Evolutionary conservation across 2,888 invertebrate species (phyloP), one percentile per base, ranked within the genome.

Genomic region (Drosophila prostipennis): DNA sequence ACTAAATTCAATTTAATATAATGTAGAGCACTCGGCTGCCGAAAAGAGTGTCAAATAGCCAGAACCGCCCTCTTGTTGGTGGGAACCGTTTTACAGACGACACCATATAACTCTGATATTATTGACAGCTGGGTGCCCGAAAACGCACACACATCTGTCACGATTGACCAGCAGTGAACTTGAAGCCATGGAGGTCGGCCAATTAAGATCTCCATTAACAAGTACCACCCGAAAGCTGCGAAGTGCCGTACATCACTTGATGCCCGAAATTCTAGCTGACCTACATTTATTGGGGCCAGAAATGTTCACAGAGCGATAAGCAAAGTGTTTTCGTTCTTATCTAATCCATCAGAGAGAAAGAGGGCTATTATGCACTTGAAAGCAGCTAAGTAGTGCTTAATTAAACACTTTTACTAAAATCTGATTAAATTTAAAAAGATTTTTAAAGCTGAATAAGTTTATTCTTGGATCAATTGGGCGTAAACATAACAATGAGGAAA

Each of bases 121-220:
- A 84, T 84, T 70, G 80, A 84, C 77, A 80, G 68, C 52, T 26
- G 49, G 23, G 49, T 32, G 55, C 45, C 43, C n/a, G n/a, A 16
- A 46, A 23, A 26, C 40, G 26, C 52, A 42, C 19, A 13, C 19
- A 42, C 49, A 57, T 48, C n/a, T 19, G 37, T 57, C 67, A 60
- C 51, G 46, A 65, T 60, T 83, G 76, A 83, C 59, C 67, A 60
- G 49, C 63, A 69, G 57, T 84, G 85, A 84, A 84, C 83, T 84
- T 87, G 85, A 63, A 65, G 82, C 70, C 78, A 67, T 43, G 56
- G 61, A 64, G 83, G 83, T 83, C 84, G 74, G 48, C 52, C 78
- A 81, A 81, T 86, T 81, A 78, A 83, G 71, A 60, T 72, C 32
- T 19, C 65, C 55, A 67, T 68, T 48, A 46, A 36, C 16, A 7